Base-by-base conservation (phyloP, 2,797 vertebrate species). In the Pantherophis vulpinus region DNA sequence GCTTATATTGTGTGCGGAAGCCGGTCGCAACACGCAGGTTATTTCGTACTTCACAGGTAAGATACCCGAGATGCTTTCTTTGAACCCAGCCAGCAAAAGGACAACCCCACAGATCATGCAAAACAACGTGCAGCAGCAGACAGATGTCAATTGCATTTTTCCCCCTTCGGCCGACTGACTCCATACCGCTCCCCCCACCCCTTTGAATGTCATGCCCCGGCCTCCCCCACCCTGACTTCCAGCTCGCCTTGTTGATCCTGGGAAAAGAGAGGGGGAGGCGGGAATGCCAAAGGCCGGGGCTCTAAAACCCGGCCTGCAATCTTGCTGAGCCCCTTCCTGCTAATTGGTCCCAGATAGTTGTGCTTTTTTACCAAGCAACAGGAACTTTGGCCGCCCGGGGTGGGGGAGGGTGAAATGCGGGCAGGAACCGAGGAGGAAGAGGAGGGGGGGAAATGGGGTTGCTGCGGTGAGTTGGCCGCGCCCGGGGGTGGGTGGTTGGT, bases 271-370 rank as follows among this genome's bases (percentile, higher is more conserved):
- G 18, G 14, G 42, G 47, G 25, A 16, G 70, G 58, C 1, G 51
- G 60, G 60, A 18, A 89, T n/a, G 83, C n/a, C 88, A 87, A 87
- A 92, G 55, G 87, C 91, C 88, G 55, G 60, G 60, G 29, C 91
- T n/a, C 55, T 23, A 29, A 63, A 37, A 86, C 90, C 90, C 14
- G 89, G 6, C 94, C 92, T 93, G 90, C 90, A 60, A n/a, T 63
- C 86, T 90, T 56, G 94, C 91, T 59, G 92, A 93, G 94, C 94
- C 93, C 95, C 93, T 93, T 93, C 90, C 87, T 56, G 91, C 92
- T 97, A 96, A 97, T 97, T 96, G 96, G 94, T 96, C 95, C 95
- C 97, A 95, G 87, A 95, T 95, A 96, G 94, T 92, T 92, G 61
- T 93, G 92, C 93, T 61, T 61, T 63, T 63, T 55, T 88, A 94